Evolutionary conservation across 2,113 vertebrate genomes (phyloP), one percentile per base, ranked within the genome.

Genomic region (Pteruthius melanotis): DNA sequence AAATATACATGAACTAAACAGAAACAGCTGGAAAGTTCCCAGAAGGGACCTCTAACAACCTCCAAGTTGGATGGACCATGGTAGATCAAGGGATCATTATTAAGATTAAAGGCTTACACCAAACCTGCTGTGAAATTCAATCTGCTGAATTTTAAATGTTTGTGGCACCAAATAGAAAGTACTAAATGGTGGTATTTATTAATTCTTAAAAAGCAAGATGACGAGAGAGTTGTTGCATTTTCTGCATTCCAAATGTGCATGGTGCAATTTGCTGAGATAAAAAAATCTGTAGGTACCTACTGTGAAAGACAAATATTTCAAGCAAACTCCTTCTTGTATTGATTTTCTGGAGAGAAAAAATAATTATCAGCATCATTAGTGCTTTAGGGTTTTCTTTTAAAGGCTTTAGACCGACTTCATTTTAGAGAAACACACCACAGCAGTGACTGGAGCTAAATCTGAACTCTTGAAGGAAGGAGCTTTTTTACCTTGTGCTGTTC

Each of bases 1-100:
- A 98, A 97, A 98, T 98, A 98, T 92, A 98, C 97, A 98, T 97
- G 96, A 98, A 97, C 93, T 97, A 94, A 98, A 98, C 88, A 93
- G 88, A 94, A 98, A 96, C 97, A 98, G 97, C 97, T 97, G 95
- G 97, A 97, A 97, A 92, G 82, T 93, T 98, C 97, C 97, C 97
- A 96, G 82, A 84, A 95, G 97, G 74, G 90, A 96, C 93, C 90
- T 96, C 95, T 95, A 98, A 96, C 93, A 96, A 97, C 96, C 97
- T 98, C 96, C 91, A 94, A 94, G 96, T 88, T 97, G 94, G 94
- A 98, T 16, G 1, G 93, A 85, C 82, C 96, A 79, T 37, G 84
- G 93, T 87, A 97, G 98, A 98, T 98, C 97, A 98, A 98, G 97
- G 97, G 96, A 98, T 98, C 97, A 70, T 98, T 98, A 98, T 93